Conservation (phyloP, 2,113 vertebrate genomes). For the Physeter macrocephalus region DNA sequence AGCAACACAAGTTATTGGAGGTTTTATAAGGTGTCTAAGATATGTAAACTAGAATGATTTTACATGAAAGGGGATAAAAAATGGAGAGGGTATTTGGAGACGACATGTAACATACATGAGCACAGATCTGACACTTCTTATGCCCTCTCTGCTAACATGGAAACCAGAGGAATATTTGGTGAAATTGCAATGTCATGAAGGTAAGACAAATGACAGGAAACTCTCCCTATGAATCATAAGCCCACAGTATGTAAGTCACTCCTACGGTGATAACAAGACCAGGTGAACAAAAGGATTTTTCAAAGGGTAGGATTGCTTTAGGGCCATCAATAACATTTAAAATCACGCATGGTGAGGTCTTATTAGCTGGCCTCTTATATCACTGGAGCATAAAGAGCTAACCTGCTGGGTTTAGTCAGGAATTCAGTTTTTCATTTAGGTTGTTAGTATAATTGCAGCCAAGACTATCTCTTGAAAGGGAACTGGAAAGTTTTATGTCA, state of each 20-base stretch:
- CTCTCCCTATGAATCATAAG: not conserved
- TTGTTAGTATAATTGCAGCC: not conserved
- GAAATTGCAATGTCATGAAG: not conserved
- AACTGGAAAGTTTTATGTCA: not conserved
- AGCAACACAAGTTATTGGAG: not conserved
- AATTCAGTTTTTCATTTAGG: slow-evolving; percentile 35
- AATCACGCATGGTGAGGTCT: not conserved
- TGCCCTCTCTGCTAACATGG: not conserved
- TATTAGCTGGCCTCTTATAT: not conserved
- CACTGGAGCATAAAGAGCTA: not conserved
- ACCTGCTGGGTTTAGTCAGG: not conserved
- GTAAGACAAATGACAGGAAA: not conserved
- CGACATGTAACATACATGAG: accelerated
- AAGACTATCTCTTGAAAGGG: not conserved
- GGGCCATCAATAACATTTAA: slow-evolving; percentile 16
- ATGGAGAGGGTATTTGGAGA: not conserved
- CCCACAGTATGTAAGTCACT: not conserved
- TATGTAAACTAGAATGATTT: not conserved
- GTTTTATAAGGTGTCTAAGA: not conserved
- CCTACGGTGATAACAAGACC: not conserved
- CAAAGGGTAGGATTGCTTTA: not conserved
- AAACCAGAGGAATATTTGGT: not conserved
- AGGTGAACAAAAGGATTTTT: not conserved
- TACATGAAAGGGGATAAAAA: not conserved
- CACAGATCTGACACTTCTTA: not conserved